Base-by-base conservation (phyloP, 2,113 vertebrate genomes). In the Leptocoma aspasia region DNA sequence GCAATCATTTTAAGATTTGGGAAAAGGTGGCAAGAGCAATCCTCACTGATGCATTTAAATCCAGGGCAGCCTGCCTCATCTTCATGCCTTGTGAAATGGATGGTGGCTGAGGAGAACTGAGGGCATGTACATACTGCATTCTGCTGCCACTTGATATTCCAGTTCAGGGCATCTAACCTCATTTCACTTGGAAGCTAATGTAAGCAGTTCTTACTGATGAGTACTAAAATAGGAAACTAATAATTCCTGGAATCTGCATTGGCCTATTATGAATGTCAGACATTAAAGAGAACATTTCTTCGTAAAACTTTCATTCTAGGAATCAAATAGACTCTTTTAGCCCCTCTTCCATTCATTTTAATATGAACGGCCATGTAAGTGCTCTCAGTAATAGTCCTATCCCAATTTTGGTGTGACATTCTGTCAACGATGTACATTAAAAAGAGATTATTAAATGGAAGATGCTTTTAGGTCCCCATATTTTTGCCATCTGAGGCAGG, bases 371-470 rank as follows among this genome's bases (percentile, higher is more conserved):
- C 90, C 37, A 52, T 14, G 5, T 84, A 96, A 96, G 88, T 95
- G 60, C 86, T 97, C 93, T 92, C 52, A 39, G 52, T 94, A 97
- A 92, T 92, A 87, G 79, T 71, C 78, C 85, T 76, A 61, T 92
- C 82, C 85, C 76, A 50, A 75, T 95, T 94, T 78, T 97, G 96
- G 42, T 12, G 23, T 95, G 93, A 96, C 88, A 89, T 71, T 66
- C 85, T 95, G 44, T 97, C 91, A 92, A 82, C 22, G 61, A 57
- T 76, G 71, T 95, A 93, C 82, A 90, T 96, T 94, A 91, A 94
- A 96, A 95, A 90, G 84, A 76, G 65, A 87, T 96, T 81, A 92
- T 95, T 85, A 91, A 96, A 92, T 88, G 90, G 94, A 93, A 88
- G 88, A 90, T 97, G 78, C 89, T 92, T 92, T 90, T 93, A 96